Evolutionary conservation across 2,113 vertebrate species (phyloP).

Genomic region (Thalassoma bifasciatum): DNA sequence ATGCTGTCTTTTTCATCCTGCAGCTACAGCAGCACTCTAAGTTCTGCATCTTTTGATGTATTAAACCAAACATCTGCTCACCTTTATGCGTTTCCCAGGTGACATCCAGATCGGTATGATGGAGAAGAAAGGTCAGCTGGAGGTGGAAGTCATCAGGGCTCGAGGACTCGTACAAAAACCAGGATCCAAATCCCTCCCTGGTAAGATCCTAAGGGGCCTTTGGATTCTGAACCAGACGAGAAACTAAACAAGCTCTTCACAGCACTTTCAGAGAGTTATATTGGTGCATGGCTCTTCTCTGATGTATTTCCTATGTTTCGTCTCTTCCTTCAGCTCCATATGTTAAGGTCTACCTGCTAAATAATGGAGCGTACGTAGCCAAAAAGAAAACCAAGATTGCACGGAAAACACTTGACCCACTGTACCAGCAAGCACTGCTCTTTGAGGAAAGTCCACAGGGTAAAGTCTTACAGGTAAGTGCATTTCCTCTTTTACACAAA

Average conservation of each 20-base stretch:
- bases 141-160: constrained; percentile 98
- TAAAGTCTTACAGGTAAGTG: constrained; percentile 97
- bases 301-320: constrained; percentile 48
- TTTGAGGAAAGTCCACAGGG: constrained; percentile 98
- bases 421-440: constrained; percentile 96
- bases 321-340: constrained; percentile 89
- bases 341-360: constrained; percentile 97
- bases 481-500: no score
- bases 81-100: constrained; percentile 77
- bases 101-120: constrained; percentile 99
- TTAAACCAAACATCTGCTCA: not conserved
- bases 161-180: constrained; percentile 95
- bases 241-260: no score
- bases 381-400: constrained; percentile 99
- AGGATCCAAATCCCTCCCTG: constrained; percentile 96
- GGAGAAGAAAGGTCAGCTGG: constrained; percentile 96
- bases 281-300: not conserved
- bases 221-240: not conserved
- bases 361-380: constrained; percentile 96
- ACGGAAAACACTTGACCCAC: constrained; percentile 96
- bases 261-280: no score
- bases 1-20: not conserved
- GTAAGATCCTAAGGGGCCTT: constrained; percentile 76
- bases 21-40: not conserved
- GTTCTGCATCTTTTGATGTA: not conserved